A percentile compares a stretch with the other conserved stretches of the same genome.
Conservation (phyloP, 2,888 invertebrate species). For the Zygaena filipendulae region DNA sequence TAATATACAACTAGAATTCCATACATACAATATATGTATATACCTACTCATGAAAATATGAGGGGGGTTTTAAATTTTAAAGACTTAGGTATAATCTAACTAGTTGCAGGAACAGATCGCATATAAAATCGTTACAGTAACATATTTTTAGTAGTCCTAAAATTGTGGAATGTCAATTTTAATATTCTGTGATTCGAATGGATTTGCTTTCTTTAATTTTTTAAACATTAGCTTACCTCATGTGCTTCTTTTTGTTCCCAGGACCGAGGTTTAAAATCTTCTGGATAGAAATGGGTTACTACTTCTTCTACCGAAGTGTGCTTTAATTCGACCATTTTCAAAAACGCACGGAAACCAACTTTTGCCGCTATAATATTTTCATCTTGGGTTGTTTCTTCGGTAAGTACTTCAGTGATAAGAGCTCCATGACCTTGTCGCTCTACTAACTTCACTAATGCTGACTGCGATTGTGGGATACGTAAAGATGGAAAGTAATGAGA, state of each 20-base stretch:
- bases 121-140: no score
- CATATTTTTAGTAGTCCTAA: no score
- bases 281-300: conserved; percentile 82
- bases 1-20: no score
- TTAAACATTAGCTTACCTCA: no score
- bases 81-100: no score
- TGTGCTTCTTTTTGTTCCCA: conserved; percentile 81
- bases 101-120: no score
- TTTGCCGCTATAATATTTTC: conserved; percentile 82
- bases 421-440: conserved; percentile 86
- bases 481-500: conserved; percentile 83
- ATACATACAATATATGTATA: no score
- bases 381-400: conserved; percentile 82
- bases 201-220: no score
- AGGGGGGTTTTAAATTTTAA: no score
- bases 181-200: no score
- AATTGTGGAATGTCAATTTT: no score
- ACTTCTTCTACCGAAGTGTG: conserved; percentile 87
- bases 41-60: no score
- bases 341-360: conserved; percentile 86
- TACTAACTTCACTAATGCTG: conserved; percentile 84
- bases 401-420: conserved; percentile 82
- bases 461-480: conserved; percentile 84
- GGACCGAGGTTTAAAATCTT: conserved; percentile 83
- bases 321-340: conserved; percentile 85